Percentiles rank a stretch among this genome's conserved stretches.
phyloP scores from a whole-genome alignment of 2,797 vertebrate genomes.

The Micropoecilia bifurca region DNA sequence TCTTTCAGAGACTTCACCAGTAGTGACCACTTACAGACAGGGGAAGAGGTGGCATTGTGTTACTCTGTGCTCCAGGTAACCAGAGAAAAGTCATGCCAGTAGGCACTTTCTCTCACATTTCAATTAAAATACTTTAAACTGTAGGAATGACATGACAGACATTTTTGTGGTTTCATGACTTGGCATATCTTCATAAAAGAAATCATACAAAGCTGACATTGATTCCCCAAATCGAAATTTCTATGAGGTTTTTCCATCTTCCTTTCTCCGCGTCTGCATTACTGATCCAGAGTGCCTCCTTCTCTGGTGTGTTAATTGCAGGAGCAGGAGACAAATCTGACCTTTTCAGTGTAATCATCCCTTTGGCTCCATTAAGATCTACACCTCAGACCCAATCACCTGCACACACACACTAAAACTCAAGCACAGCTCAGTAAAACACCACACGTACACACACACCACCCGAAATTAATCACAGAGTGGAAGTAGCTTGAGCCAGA shows the following conservation, averaged over 20 bases:
- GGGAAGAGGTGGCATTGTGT: background rate
- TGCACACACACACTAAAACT: constrained; percentile 27
- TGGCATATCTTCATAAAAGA: background rate
- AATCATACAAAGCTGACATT: background rate
- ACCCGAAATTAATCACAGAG: constrained; percentile 67
- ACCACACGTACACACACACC: constrained; percentile 29
- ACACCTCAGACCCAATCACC: constrained; percentile 55
- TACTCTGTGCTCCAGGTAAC: background rate
- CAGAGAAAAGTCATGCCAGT: background rate
- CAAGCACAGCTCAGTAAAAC: constrained; percentile 38
- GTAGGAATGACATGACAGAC: background rate
- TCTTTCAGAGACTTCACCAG: background rate
- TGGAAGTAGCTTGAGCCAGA: constrained; percentile 49
- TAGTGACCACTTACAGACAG: background rate
- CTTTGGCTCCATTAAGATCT: constrained; percentile 78
- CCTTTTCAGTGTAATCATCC: constrained; percentile 86
- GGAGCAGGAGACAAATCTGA: constrained; percentile 78
- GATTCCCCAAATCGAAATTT: background rate
- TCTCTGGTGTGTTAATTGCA: constrained; percentile 76
- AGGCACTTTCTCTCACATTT: background rate
- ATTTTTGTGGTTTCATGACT: background rate
- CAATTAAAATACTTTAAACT: background rate
- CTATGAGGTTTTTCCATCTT: background rate
- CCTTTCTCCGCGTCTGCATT: constrained; percentile 21
- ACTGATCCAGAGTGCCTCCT: constrained; percentile 31